Conservation (phyloP, 2,888 invertebrate species). For the Phyllotreta striolata region DNA sequence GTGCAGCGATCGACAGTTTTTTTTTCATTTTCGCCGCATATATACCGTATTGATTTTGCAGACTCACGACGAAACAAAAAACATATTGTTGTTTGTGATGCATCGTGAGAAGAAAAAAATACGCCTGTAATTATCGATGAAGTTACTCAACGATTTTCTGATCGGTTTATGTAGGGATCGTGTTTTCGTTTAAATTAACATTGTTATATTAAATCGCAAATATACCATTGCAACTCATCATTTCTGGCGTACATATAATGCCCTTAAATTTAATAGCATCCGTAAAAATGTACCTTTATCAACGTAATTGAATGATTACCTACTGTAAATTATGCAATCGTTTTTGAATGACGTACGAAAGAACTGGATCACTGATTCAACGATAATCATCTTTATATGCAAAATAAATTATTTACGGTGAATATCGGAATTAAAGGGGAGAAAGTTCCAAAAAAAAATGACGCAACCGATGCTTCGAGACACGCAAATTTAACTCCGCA, state of each 20-base stretch:
- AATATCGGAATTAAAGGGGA: constrained; percentile 26
- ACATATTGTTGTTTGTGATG: constrained; percentile 25
- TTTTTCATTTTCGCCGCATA: constrained; percentile 11
- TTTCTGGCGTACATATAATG: no score
- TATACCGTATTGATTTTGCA: constrained; percentile 23
- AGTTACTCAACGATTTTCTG: constrained; percentile 7
- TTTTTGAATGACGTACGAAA: not conserved
- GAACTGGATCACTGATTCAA: constrained; percentile 30
- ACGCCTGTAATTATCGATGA: constrained; percentile 10
- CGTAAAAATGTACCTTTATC: no score
- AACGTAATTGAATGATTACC: no score
- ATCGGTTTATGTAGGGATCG: no score
- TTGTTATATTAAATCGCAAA: no score
- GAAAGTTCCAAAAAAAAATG: constrained; percentile 32
- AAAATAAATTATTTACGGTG: constrained; percentile 22
- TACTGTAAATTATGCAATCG: no score
- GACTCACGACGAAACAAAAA: constrained; percentile 27
- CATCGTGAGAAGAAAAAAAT: constrained; percentile 25
- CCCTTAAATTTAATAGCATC: no score
- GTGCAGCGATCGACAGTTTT: constrained; percentile 24
- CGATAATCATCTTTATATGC: constrained; percentile 28
- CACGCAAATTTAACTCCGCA: constrained; percentile 26
- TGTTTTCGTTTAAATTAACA: no score
- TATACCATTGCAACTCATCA: no score
- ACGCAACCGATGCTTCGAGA: constrained; percentile 19